These are phyloP conservation scores for Drosophila algonquin DNA, from an alignment of 2,888 invertebrate species.

Conservation along the genomic window DNA sequence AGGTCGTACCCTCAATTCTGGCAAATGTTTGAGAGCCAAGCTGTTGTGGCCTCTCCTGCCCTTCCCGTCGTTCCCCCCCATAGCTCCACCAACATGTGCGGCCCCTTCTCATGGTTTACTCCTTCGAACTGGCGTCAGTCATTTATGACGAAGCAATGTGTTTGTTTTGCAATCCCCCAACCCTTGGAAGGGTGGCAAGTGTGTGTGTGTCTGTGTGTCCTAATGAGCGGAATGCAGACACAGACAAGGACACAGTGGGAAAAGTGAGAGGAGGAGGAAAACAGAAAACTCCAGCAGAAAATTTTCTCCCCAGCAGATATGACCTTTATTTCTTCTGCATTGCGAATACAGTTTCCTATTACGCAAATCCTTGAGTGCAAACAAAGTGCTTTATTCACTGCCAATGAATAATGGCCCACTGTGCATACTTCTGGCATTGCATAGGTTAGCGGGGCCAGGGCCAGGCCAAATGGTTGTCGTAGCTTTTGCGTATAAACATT, in stretches of 20 bases:
- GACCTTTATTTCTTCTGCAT: too few relatives aligned
- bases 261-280: too few relatives aligned
- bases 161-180: constrained; percentile 29
- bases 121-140: constrained; percentile 58
- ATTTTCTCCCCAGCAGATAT: not conserved
- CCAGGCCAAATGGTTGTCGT: constrained; percentile 27
- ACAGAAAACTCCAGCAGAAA: constrained; percentile 3
- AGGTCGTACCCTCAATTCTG: constrained; percentile 7
- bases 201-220: constrained; percentile 61
- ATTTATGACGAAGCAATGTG: constrained; percentile 74
- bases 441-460: constrained; percentile 20
- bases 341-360: too few relatives aligned
- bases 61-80: not conserved
- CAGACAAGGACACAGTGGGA: constrained; percentile 11
- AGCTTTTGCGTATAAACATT: constrained; percentile 67
- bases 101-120: constrained; percentile 3
- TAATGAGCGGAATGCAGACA: constrained; percentile 60
- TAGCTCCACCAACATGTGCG: constrained; percentile 22
- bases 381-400: too few relatives aligned
- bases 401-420: too few relatives aligned
- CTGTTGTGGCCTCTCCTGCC: constrained; percentile 49
- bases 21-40: constrained; percentile 52
- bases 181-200: not conserved
- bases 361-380: too few relatives aligned
- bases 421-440: constrained; percentile 19